Base-by-base conservation (phyloP, 1,140 invertebrate genomes). In the Bombus waltoni region DNA sequence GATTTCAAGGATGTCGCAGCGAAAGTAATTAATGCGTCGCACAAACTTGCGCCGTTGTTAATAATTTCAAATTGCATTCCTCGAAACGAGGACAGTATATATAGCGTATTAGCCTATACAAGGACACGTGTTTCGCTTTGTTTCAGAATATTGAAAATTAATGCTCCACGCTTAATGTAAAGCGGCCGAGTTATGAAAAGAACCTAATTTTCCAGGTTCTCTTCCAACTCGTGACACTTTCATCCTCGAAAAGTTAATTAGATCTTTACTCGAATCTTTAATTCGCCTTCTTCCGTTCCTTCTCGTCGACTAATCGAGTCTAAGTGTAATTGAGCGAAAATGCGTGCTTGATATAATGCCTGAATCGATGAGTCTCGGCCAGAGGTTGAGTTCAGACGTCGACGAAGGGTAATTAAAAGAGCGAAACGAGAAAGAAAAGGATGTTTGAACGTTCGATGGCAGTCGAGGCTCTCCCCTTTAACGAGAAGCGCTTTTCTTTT, bases 401-500 rank as follows among this genome's bases (percentile, higher is more conserved):
- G 11, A 8, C 1, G 1, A 22, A 42, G 57, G 15, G 40, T 38
- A 47, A 65, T 65, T 75, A 28, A 18, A 38, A 47, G 71, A 65
- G 22, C 40, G 32, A 66, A 35, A 40, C 11, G 53, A 57, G 15
- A 25, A 83, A 25, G 35, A 76, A 62, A 76, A n/a, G 10, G 38
- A 62, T 5, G 59, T 62, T 28, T 4, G n/a, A 65, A 25, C 32
- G 59, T 47, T 65, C 71, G 32, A 32, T 73, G 38, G 3, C 40
- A 22, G 57, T 22, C 42, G n/a, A 38, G 11, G 42, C 81, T 53
- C 53, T 77, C 73, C 73, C 44, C 62, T 77, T 77, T 66, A 83
- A 77, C n/a, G 18, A 11, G 8, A 15, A 5, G 6, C 25, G 10
- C 28, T 74, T 62, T 62, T 35, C 80, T 71, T 38, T 75, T 66